Evolutionary conservation across 2,113 vertebrate species (phyloP).

Genomic region (Stigmatopora argus): DNA sequence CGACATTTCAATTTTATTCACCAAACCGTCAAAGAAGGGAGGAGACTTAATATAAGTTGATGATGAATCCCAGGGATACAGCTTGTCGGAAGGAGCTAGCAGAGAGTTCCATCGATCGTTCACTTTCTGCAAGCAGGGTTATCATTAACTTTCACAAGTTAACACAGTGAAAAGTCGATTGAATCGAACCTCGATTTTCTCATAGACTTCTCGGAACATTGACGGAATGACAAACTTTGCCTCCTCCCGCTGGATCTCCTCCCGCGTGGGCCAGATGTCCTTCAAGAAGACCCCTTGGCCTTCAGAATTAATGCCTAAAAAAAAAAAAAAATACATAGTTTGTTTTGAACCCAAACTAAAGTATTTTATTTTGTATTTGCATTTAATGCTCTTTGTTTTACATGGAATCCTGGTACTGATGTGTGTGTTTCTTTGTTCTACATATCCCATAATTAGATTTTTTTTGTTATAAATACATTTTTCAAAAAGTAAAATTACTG

Average conservation of each 20-base stretch:
- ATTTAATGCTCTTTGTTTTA: too few relatives aligned
- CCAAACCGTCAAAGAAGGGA: conserved; percentile 91
- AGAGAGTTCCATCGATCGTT: conserved; percentile 92
- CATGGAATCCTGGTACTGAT: too few relatives aligned
- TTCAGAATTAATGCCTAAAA: conserved; percentile 71
- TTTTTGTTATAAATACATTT: too few relatives aligned
- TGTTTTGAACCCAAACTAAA: too few relatives aligned
- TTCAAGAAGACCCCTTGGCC: conserved; percentile 83
- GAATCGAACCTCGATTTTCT: conserved; percentile 85
- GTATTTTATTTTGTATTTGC: too few relatives aligned
- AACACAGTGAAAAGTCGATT: accelerated
- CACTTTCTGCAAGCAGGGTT: conserved; percentile 70
- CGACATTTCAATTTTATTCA: conserved; percentile 47
- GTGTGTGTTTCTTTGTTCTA: too few relatives aligned
- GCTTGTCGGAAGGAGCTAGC: conserved; percentile 79
- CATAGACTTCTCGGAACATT: conserved; percentile 97
- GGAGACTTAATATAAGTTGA: conserved; percentile 98
- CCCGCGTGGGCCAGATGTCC: conserved; percentile 92
- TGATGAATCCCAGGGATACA: conserved; percentile 86
- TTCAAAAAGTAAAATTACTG: too few relatives aligned
- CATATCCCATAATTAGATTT: too few relatives aligned
- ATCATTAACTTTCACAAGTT: accelerated
- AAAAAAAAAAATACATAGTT: neutral
- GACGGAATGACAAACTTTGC: conserved; percentile 84
- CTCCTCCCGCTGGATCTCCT: conserved; percentile 90